Evolutionary conservation across 1,140 invertebrate genomes (phyloP), one percentile per base, ranked within the genome.

Genomic region (Zaprionus camerounensis): DNA sequence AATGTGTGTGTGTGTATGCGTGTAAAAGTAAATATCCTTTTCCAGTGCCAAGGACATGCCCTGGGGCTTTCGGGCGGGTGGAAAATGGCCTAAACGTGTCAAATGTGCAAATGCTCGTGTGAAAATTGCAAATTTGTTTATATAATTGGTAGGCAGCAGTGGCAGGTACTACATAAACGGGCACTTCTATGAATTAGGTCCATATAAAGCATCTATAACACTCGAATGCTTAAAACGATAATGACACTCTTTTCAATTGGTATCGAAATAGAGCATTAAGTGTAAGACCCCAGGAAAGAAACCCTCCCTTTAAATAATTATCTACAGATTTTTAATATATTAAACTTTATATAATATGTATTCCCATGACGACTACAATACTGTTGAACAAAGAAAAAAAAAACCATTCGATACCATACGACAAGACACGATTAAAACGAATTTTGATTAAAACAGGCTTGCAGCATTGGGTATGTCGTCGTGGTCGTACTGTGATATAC

Each of bases 91-190:
- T 26, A 71, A 84, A 87, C 83, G 83, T 87, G 83, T 84, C 81
- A 81, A 87, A 88, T 88, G 81, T 76, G 69, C 68, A 71, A 76
- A 76, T 65, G 69, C 58, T 34, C 72, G 62, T 63, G 84, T 88
- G 73, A 80, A 87, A 88, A 87, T 87, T 83, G 70, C 80, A 80
- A 87, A 87, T 82, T 86, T 78, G 84, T 81, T 80, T 80, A 70
- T 71, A 78, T 86, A 86, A 86, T 86, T 86, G 84, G 77, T 64
- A 58, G 28, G n/a, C 58, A 57, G 28, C n/a, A n/a, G 38, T 13
- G 12, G 13, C 34, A 26, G 28, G 51, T 65, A 66, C 70, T 24
- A 57, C 22, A 59, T 59, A 65, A 49, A 66, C n/a, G 44, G 36
- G 36, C 3, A 44, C 3, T 12, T 15, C 57, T 13, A 61, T 34